Evolutionary conservation across 2,888 invertebrate species (phyloP), one percentile per base, ranked within the genome.

Genomic region (Drosophila incognita): DNA sequence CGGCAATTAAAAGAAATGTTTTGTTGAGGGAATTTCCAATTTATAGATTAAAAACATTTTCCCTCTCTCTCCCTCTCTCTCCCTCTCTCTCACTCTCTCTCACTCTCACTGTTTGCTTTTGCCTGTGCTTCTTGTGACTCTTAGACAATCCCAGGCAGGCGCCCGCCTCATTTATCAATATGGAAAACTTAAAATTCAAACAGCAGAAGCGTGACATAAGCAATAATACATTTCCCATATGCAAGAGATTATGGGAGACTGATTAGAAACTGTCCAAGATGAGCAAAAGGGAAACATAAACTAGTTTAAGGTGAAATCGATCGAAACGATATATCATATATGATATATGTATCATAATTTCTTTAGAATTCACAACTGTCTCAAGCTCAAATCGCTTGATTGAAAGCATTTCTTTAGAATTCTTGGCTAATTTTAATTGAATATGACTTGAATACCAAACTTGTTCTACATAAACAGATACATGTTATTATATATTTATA

Each of bases 1-100:
- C 73, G 76, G 82, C 87, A 87, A 85, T 82, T 85, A 87, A 87
- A 87, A 70, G 74, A 69, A 82, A 81, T 66, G 74, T 69, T 53
- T 52, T 62, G 64, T 38, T 56, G 56, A 79, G 86, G 83, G 67
- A 83, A 79, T 81, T 85, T 87, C 86, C 88, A 87, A 87, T 85
- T 87, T 85, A 83, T 85, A 85, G 87, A 87, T 84, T 87, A 85
- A 79, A 81, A 81, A 73, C 69, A 67, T 27, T 5, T 33, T 62
- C 59, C 40, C 61, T 4, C 15, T 10, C 8, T 13, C 21, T 1
- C 15, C 7, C 11, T 15, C 13, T 4, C 38, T n/a, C 51, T 11
- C 35, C 33, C 36, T 24, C 21, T n/a, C 3, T 18, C 15, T 8
- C 24, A 24, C 11, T 15, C 13, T 4, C 38, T n/a, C 51, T 11